These are phyloP conservation scores for Datnioides undecimradiatus DNA, from an alignment of 2,113 vertebrate genomes.

Conservation along the genomic window DNA sequence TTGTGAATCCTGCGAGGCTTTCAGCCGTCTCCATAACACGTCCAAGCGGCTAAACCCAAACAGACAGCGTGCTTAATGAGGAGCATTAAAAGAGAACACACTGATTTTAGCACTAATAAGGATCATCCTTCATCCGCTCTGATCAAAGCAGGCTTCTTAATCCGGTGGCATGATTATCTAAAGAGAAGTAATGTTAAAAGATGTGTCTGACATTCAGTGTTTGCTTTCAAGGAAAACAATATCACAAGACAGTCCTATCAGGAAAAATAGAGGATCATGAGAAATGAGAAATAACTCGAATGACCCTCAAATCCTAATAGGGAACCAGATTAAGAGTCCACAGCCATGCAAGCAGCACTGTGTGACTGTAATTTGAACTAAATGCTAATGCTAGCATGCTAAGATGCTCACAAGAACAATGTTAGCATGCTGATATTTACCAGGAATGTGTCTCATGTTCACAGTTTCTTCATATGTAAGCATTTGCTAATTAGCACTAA, in stretches of 20 bases:
- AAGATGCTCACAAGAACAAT: neutral
- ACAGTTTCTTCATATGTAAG: neutral
- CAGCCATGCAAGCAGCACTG: neutral
- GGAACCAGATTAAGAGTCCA: neutral
- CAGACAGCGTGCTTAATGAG: slow-evolving; percentile 66
- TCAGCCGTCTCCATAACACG: slow-evolving; percentile 43
- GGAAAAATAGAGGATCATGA: slow-evolving; percentile 7
- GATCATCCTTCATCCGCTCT: slow-evolving; percentile 56
- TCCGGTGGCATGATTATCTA: slow-evolving; percentile 42
- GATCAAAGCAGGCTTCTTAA: slow-evolving; percentile 68
- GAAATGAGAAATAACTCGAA: slow-evolving; percentile 57
- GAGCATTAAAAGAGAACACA: slow-evolving; percentile 46
- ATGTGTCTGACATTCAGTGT: slow-evolving; percentile 8
- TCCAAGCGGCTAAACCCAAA: slow-evolving; percentile 59
- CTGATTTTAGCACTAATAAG: slow-evolving; percentile 51
- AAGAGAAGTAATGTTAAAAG: slow-evolving; percentile 14
- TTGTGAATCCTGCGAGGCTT: slow-evolving; percentile 64
- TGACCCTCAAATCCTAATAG: slow-evolving; percentile 38
- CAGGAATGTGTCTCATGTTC: neutral
- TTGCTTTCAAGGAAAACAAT: slow-evolving; percentile 40
- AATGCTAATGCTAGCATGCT: neutral
- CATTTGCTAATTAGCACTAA: neutral
- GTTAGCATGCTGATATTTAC: neutral
- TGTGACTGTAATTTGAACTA: neutral
- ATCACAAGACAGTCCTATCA: slow-evolving; percentile 8